Evolutionary conservation across 2,888 invertebrate species (phyloP), one percentile per base, ranked within the genome.

Genomic region (Polydrusus pterygomalis): DNA sequence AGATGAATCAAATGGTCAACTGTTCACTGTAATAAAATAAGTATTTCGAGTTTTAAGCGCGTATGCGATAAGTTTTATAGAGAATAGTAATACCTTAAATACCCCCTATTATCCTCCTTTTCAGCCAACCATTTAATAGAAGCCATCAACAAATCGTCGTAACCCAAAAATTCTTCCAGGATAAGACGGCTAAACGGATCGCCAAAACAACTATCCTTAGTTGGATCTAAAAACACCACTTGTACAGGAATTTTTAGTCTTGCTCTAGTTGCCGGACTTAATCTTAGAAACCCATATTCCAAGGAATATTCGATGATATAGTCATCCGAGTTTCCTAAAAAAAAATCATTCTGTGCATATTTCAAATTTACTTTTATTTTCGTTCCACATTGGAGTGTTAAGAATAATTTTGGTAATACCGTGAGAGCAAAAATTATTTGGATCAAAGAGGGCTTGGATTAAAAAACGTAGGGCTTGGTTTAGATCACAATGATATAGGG

Each of bases 221-320:
- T 90, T 0, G 99, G 97, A 89, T 99, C 97, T 85, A 96, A 85
- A 17, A 94, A 93, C 11, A 95, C 94, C 15, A 96, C 94, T 85
- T 94, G 93, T 1, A 98, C 97, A 0, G 98, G 96, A 80, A 99
- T 97, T 86, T 96, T 96, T 34, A 98, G 90, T 49, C 94, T 92
- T 73, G 95, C 92, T 8, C 99, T 91, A 0, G 97, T 96, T 65
- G 92, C 92, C 0, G 96, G 94, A 2, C 96, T 96, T 6, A 99
- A 89, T 0, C 99, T 92, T 38, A 99, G 89, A 86, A 98, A 96
- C 0, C 99, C 99, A 87, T 99, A 98, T 87, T 99, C 98, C 80
- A 99, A 89, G 0, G 99, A 96, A 89, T 99, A 99, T 87, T 99
- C 99, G 1, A 99, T 95, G 62, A 99, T 98, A 86, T 98, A 98